phyloP scores from a whole-genome alignment of 2,113 vertebrate species.

The Festucalex cinctus region DNA sequence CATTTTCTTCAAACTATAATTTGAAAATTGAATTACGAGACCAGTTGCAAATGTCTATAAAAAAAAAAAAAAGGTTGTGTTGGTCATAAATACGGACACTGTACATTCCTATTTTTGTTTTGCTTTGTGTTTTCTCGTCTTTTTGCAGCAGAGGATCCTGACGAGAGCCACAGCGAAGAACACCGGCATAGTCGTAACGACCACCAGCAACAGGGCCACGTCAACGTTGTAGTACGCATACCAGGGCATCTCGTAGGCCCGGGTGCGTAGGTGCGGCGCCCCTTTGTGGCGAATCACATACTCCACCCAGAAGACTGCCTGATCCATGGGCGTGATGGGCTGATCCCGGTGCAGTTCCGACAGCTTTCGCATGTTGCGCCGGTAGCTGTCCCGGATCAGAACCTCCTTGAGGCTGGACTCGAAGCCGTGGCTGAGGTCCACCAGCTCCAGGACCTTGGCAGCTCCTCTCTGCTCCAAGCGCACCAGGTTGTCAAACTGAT shows the following conservation, averaged over 20 bases:
- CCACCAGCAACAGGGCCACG: constrained; percentile 47
- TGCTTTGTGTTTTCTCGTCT: constrained; percentile 42
- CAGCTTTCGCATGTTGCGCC: constrained; percentile 58
- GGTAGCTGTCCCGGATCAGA: constrained; percentile 47
- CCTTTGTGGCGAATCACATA: constrained; percentile 69
- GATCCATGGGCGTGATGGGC: constrained; percentile 51
- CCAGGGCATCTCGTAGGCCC: constrained; percentile 65
- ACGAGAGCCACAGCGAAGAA: constrained; percentile 25
- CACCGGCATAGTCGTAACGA: constrained; percentile 9
- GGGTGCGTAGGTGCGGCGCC: constrained; percentile 57
- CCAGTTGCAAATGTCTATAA: too few relatives aligned
- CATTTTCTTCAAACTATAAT: too few relatives aligned
- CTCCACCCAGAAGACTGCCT: constrained; percentile 66
- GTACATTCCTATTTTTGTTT: constrained; percentile 43
- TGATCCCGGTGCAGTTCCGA: constrained; percentile 65
- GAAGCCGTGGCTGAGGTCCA: constrained; percentile 47
- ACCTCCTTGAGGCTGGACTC: constrained; percentile 41
- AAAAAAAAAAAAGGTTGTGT: not conserved
- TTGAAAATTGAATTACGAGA: not conserved
- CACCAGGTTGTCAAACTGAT: constrained; percentile 69
- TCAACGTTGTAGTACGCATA: constrained; percentile 63
- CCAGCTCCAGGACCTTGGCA: constrained; percentile 51
- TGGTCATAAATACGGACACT: not conserved
- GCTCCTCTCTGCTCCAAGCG: constrained; percentile 60
- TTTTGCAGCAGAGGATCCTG: constrained; percentile 48